phyloP scores from a whole-genome alignment of 2,888 invertebrate species.

The Cephus spinipes region DNA sequence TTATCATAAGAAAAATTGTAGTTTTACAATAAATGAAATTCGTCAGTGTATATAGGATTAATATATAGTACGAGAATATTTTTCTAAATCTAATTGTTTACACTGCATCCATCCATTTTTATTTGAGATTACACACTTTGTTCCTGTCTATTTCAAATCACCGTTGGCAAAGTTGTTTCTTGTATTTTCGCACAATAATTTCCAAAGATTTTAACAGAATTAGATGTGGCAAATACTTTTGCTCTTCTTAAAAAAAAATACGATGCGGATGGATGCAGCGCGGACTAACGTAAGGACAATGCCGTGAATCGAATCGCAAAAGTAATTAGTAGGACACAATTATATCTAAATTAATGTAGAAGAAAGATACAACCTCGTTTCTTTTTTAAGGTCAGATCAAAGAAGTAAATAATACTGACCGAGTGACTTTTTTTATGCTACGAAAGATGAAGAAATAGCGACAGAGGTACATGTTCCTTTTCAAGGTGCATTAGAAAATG shows the following conservation, averaged over 20 bases:
- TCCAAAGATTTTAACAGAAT: neutral
- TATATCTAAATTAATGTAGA: neutral
- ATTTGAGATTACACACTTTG: neutral
- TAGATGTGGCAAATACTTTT: neutral
- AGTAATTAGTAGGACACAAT: neutral
- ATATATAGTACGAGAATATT: slow-evolving; percentile 4
- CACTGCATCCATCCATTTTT: slow-evolving; percentile 22
- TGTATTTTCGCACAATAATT: neutral
- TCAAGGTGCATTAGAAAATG: neutral
- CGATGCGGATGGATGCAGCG: neutral
- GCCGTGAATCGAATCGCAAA: slow-evolving; percentile 1
- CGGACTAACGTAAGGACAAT: neutral
- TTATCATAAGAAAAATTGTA: neutral
- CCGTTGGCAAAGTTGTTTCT: neutral
- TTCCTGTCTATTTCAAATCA: neutral
- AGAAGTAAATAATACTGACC: slow-evolving; percentile 39
- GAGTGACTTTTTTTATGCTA: slow-evolving; percentile 3
- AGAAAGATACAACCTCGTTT: slow-evolving; percentile 15
- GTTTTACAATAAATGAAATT: slow-evolving; percentile 3
- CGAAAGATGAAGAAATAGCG: neutral
- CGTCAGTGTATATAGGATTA: neutral
- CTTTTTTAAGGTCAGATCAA: slow-evolving; percentile 32
- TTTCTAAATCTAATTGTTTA: slow-evolving; percentile 18
- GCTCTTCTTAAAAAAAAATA: neutral
- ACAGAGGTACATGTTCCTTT: neutral